Conservation (phyloP, 2,797 vertebrate species). For the Tiaroga cobitis region DNA sequence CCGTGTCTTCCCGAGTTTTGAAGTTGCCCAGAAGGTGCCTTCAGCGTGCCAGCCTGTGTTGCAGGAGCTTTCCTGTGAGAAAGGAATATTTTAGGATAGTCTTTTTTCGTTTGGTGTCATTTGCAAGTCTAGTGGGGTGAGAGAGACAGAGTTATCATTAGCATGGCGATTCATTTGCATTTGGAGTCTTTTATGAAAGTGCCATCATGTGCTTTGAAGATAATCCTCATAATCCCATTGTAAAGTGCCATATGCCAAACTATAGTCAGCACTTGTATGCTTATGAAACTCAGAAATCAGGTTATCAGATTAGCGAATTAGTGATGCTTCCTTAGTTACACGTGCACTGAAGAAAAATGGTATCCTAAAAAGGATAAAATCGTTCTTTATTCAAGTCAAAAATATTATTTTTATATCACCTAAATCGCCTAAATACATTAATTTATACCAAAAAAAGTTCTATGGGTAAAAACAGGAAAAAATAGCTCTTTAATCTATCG, state of each 20-base stretch:
- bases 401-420: not conserved
- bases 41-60: not conserved
- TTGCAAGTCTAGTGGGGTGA: slow-evolving; percentile 26
- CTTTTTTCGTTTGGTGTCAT: slow-evolving; percentile 8
- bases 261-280: not conserved
- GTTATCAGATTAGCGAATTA: not conserved
- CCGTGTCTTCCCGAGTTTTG: slow-evolving; percentile 2
- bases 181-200: slow-evolving; percentile 16
- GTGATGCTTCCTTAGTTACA: not conserved
- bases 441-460: not conserved
- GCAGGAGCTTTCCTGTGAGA: slow-evolving; percentile 8
- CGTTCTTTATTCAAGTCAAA: not conserved
- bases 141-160: slow-evolving; percentile 27
- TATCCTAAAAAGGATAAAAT: not conserved
- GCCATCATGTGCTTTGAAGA: not conserved
- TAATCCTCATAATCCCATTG: slow-evolving; percentile 23
- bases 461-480: not conserved
- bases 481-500: not conserved
- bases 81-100: slow-evolving; percentile 15
- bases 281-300: slow-evolving; percentile 22
- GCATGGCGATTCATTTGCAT: slow-evolving; percentile 19
- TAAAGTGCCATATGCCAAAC: slow-evolving; percentile 14
- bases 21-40: not conserved
- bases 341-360: not conserved
- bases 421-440: not conserved